Evolutionary conservation across 1,140 invertebrate species (phyloP).

Genomic region (Tetragonula clypearis): DNA sequence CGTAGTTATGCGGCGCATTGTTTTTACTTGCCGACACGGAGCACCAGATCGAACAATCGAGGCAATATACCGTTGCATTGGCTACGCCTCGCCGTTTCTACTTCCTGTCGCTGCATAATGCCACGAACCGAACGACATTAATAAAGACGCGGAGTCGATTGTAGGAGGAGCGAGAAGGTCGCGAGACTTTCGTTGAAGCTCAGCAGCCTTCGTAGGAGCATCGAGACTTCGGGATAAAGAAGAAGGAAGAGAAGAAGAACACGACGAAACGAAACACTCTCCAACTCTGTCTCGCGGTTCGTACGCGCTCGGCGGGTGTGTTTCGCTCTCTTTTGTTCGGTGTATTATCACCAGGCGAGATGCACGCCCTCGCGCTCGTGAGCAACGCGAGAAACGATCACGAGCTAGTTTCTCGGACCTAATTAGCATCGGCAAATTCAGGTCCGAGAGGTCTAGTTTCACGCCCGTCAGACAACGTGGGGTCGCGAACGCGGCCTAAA

Average conservation of each 20-base stretch:
- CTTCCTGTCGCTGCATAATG: conserved; percentile 22
- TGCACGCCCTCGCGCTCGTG: conserved; percentile 23
- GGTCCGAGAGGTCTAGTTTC: conserved; percentile 32
- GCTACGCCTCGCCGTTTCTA: conserved; percentile 2
- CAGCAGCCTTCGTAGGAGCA: background rate
- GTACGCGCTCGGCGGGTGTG: background rate
- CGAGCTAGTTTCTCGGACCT: conserved; percentile 46
- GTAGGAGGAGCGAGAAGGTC: background rate
- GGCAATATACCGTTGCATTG: conserved; percentile 35
- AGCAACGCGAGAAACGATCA: conserved; percentile 19
- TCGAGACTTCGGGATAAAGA: background rate
- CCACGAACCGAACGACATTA: background rate
- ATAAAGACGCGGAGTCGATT: conserved; percentile 26
- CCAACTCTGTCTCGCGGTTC: background rate
- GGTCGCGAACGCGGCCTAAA: conserved; percentile 49
- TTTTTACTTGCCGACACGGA: background rate
- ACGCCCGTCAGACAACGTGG: conserved; percentile 33
- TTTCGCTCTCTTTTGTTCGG: background rate
- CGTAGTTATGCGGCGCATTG: background rate
- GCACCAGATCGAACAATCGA: conserved; percentile 30
- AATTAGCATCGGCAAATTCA: conserved; percentile 51
- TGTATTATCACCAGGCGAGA: conserved; percentile 20
- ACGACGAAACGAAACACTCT: background rate
- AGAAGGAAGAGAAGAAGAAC: background rate
- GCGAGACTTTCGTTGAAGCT: background rate